Evolutionary conservation across 2,113 vertebrate species (phyloP).

Genomic region (Chiloscyllium plagiosum): DNA sequence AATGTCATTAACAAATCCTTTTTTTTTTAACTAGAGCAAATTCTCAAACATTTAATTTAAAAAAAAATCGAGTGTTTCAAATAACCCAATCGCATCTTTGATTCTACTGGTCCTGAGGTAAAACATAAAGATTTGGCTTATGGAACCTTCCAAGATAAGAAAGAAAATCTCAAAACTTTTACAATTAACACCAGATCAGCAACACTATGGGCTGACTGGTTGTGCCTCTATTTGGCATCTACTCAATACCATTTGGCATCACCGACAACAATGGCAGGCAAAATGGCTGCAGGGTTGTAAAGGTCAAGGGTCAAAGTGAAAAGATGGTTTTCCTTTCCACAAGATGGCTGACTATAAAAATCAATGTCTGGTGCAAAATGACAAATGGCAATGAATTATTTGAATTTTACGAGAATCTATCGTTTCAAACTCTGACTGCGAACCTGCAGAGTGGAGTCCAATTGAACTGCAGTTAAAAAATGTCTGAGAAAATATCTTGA

Average conservation of each 20-base stretch:
- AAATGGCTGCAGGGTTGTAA: neutral
- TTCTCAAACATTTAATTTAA: too few relatives aligned
- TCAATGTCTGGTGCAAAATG: neutral
- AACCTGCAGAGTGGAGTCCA: neutral
- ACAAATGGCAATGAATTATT: neutral
- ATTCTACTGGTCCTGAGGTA: neutral
- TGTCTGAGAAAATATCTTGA: neutral
- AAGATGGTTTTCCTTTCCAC: neutral
- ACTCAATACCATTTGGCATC: neutral
- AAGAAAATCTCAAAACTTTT: neutral
- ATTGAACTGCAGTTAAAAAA: neutral
- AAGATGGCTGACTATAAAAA: neutral
- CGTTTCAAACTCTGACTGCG: neutral
- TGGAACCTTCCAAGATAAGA: neutral
- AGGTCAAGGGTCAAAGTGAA: neutral
- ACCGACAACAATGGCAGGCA: neutral
- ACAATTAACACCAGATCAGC: neutral
- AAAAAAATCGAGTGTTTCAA: neutral
- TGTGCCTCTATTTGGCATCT: too few relatives aligned
- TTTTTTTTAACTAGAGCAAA: too few relatives aligned
- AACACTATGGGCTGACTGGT: neutral
- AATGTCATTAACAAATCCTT: too few relatives aligned
- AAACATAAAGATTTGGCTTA: neutral
- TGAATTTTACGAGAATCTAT: neutral
- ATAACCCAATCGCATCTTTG: neutral